Percentiles rank a stretch among this genome's conserved stretches.
Conservation (phyloP, 2,797 vertebrate genomes). For the Florisuga fusca region DNA sequence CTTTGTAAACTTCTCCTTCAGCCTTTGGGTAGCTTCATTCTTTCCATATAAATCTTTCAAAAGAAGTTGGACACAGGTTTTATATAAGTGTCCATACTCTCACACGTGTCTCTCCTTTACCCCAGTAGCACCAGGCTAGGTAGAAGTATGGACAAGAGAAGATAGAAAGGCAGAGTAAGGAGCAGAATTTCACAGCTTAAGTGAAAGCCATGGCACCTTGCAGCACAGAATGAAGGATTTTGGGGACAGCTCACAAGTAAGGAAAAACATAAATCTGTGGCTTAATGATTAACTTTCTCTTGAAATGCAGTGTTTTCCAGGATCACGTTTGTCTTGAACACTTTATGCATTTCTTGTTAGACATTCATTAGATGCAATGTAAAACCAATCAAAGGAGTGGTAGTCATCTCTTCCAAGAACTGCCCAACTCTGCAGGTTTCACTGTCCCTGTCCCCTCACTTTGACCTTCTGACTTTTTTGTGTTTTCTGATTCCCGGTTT, state of each 20-base stretch:
- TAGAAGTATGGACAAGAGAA: not conserved
- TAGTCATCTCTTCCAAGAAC: not conserved
- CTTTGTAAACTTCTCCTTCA: not conserved
- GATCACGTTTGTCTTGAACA: not conserved
- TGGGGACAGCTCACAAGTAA: not conserved
- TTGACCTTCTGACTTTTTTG: not conserved
- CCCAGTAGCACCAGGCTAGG: not conserved
- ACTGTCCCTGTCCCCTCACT: not conserved
- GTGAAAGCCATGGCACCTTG: not conserved
- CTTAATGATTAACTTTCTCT: not conserved
- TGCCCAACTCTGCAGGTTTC: not conserved
- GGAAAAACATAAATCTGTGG: not conserved
- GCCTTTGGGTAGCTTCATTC: not conserved
- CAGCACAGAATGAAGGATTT: not conserved
- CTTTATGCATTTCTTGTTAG: not conserved
- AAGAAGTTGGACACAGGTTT: not conserved
- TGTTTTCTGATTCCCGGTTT: not conserved
- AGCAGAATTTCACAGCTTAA: not conserved
- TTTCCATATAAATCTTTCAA: not conserved
- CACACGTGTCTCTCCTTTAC: not conserved
- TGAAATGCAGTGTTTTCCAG: not conserved
- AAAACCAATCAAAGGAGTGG: not conserved
- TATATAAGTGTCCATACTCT: not conserved
- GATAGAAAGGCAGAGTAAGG: not conserved
- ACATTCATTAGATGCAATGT: not conserved